Base-by-base conservation (phyloP, 2,113 vertebrate species). In the Otus sunia region DNA sequence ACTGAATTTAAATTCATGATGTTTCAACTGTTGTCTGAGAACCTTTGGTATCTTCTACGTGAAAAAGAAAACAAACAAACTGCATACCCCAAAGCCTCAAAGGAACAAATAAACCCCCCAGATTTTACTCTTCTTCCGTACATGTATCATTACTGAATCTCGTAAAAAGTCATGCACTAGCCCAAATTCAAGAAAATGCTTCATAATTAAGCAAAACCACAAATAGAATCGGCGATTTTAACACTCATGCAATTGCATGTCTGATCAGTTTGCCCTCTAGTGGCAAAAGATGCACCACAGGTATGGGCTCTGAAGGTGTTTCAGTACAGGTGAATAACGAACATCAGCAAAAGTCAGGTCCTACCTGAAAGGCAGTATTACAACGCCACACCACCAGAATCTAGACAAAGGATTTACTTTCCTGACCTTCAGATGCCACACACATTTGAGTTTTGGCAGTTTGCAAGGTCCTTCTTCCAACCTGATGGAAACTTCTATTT, bases 241-340 rank as follows among this genome's bases (percentile, higher is more conserved):
- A 49, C 3, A 29, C 19, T 39, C 3, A 0, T 66, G 18, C 2
- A 41, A 15, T 59, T 1, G 1, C 23, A 10, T 10, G 1, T 75
- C 43, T 43, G 19, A 68, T 56, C 2, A 3, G 4, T 91, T 87
- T 82, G 53, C 36, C 27, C 36, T 78, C 43, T 71, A 75, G 53
- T 50, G 71, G 27, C 3, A 27, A 60, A 80, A 52, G 22, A 34
- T 39, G 6, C 4, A 9, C 12, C 12, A 4, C 1, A 17, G 10
- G 1, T 59, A 7, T 21, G 17, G 25, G 6, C 12, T 82, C 11
- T 15, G 27, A 6, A 30, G 23, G 13, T 67, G 12, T 52, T 82
- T 64, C 47, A 23, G 10, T 36, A 32, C 21, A 60, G 26, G 14
- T 58, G 37, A 15, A 5, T 45, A 25, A 47, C 5, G 12, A 50